Evolutionary conservation across 1,140 invertebrate species (phyloP), one percentile per base, ranked within the genome.

Genomic region (Euwallacea fornicatus): DNA sequence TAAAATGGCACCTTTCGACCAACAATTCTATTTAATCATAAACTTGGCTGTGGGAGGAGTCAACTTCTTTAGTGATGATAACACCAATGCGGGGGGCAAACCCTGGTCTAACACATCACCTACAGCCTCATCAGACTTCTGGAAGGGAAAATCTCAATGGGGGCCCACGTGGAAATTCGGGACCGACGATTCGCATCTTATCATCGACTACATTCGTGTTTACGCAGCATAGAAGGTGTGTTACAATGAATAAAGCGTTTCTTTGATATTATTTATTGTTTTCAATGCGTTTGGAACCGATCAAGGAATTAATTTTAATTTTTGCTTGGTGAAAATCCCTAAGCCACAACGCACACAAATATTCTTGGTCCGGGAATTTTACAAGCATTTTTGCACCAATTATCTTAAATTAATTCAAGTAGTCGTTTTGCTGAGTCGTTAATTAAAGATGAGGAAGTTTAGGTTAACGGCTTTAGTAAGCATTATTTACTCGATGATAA

Each of bases 11-110:
- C 86, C 86, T 6, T 88, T 88, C 73, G 85, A 87, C 77, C 79
- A 84, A 75, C 72, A 89, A 85, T 90, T 90, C 79, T 89, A 89
- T 74, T 73, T 91, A 10, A 86, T 90, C 54, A 80, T 90, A 11
- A 89, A 90, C 78, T 56, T 77, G 16, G 50, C 76, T 70, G 43
- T 73, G 66, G 81, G 81, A 4, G 80, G 85, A n/a, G 47, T 68
- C 1, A 77, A 66, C 50, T 85, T 78, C 77, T 86, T 86, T 78
- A 79, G 83, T 6, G 85, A 87, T 72, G 76, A 75, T 41, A 63
- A 61, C 13, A 62, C 33, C 13, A 82, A 82, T 65, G 55, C 73
- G 41, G 66, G 66, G 7, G 71, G 77, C 43, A 86, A 85, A 73
- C 85, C 85, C 7, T 87, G 85, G 85, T 71, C 47, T 9, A 83